Evolutionary conservation across 2,113 vertebrate genomes (phyloP), one percentile per base, ranked within the genome.

Genomic region (Eretmochelys imbricata): DNA sequence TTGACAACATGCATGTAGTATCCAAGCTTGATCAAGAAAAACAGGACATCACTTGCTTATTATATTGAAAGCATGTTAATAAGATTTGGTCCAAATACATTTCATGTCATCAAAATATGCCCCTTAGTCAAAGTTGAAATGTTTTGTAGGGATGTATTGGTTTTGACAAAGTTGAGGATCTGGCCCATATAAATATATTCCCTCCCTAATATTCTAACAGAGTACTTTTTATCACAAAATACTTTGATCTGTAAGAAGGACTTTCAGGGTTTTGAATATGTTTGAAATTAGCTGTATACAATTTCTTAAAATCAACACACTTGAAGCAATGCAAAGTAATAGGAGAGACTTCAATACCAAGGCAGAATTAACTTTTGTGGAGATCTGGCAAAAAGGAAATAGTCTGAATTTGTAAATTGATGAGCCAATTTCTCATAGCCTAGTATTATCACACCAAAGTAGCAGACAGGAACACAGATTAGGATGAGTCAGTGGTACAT

Each of bases 1-100:
- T 96, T 97, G 93, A 94, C 89, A 96, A 94, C 94, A 90, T 96
- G 48, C 78, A 50, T n/a, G 35, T 6, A 84, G 55, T 38, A 49
- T 90, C 90, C 83, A 87, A 91, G 91, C 42, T 90, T 93, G 93
- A 97, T 87, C 84, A 87, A 62, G 29, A 93, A 94, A 96, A 92
- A 6, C 59, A 89, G 31, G 51, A 78, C 84, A 91, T 84, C 83
- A 25, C 42, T 76, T 88, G 48, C 87, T 94, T 95, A 89, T 97
- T 31, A 85, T 94, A 62, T 75, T 48, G 54, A 85, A 96, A 89
- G 87, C 85, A 93, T 96, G 75, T 92, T 97, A 93, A 69, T 17
- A 49, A 83, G 85, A 54, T 38, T 62, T 95, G 49, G 8, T 80
- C 62, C 62, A 92, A 92, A 89, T 65, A 62, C 88, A 91, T 79